A percentile compares a stretch with the other conserved stretches of the same genome.
These are phyloP conservation scores for Saguinus midas DNA, from an alignment of 2,113 vertebrate species.

Conservation along the genomic window DNA sequence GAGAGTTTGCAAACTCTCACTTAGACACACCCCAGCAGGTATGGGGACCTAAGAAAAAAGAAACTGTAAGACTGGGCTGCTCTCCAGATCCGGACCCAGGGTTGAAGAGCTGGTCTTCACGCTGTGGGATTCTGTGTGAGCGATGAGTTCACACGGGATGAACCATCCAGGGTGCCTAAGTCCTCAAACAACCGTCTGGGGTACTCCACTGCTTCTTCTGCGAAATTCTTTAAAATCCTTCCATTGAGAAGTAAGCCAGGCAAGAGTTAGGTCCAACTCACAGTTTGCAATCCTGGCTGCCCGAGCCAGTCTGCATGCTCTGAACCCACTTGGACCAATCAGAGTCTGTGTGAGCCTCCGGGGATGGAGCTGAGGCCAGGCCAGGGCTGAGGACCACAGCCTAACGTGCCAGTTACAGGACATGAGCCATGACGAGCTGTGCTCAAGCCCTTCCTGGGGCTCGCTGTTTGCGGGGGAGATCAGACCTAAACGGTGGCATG, in stretches of 20 bases:
- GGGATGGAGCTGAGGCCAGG: neutral
- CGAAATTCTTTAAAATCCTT: neutral
- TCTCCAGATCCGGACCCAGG: neutral
- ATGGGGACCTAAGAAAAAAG: neutral
- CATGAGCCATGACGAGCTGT: fast-evolving
- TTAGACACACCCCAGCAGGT: neutral
- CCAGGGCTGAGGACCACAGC: neutral
- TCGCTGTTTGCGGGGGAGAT: neutral
- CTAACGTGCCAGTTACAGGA: neutral
- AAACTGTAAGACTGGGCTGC: no score
- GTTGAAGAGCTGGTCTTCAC: neutral
- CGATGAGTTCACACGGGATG: neutral
- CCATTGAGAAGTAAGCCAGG: neutral
- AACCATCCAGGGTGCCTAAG: fast-evolving
- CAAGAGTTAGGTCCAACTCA: neutral
- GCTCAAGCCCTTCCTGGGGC: neutral
- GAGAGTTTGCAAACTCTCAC: neutral
- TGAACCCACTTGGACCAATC: neutral
- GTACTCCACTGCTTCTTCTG: fast-evolving
- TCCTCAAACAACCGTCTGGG: neutral
- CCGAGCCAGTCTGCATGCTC: no score
- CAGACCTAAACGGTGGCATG: neutral
- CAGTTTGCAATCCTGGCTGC: neutral
- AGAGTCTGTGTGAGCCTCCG: fast-evolving
- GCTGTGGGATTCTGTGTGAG: neutral